Evolutionary conservation across 2,113 vertebrate species (phyloP).

Genomic region (Lycaon pictus): DNA sequence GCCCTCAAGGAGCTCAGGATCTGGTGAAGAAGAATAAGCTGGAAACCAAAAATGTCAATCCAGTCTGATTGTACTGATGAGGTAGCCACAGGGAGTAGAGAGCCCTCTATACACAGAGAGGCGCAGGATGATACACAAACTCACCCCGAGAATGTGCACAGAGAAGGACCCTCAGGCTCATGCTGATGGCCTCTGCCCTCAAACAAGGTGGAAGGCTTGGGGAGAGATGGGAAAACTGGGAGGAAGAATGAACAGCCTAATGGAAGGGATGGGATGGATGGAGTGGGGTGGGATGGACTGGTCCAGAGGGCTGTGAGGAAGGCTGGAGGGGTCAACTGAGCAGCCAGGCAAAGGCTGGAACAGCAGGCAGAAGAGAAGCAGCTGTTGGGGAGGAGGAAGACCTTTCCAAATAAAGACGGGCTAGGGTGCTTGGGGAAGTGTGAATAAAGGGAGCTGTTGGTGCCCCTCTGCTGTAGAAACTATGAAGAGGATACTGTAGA

Average conservation of each 20-base stretch:
- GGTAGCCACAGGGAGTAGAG: neutral
- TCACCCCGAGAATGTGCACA: neutral
- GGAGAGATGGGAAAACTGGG: neutral
- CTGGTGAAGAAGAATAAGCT: neutral
- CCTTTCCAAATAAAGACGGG: neutral
- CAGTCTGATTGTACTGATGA: neutral
- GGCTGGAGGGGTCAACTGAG: neutral
- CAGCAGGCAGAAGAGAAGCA: neutral
- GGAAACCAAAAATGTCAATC: neutral
- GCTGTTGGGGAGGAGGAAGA: neutral
- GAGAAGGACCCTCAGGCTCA: neutral
- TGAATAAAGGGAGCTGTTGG: neutral
- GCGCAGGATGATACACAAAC: no score
- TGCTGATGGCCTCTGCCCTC: neutral
- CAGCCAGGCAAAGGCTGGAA: neutral
- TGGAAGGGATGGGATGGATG: neutral
- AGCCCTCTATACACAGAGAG: neutral
- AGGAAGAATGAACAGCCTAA: neutral
- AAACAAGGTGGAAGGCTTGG: neutral
- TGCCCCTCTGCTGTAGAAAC: neutral
- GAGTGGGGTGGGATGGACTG: neutral
- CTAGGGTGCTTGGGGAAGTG: neutral
- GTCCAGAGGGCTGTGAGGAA: neutral
- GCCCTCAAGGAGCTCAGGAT: slow-evolving; percentile 12
- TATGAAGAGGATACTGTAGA: no score